Conservation (phyloP, 2,797 vertebrate genomes). For the Gephyroberyx darwinii region DNA sequence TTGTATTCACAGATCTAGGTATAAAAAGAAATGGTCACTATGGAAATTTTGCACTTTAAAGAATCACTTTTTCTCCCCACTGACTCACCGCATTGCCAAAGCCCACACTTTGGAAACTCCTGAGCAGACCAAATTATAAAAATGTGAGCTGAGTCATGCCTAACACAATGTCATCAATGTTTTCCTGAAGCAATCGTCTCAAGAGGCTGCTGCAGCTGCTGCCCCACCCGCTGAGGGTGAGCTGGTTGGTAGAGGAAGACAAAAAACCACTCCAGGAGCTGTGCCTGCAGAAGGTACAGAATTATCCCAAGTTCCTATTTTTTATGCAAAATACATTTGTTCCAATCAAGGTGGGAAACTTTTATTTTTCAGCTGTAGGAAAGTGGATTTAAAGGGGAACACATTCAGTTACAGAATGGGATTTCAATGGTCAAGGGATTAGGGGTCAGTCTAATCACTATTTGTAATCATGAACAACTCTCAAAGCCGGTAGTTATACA, state of each 20-base stretch:
- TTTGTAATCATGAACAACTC: no score
- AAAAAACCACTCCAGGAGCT: conserved; percentile 61
- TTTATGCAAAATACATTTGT: not conserved
- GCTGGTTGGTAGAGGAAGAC: conserved; percentile 78
- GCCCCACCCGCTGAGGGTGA: conserved; percentile 58
- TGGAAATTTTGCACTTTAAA: no score
- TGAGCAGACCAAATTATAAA: not conserved
- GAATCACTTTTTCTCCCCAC: no score
- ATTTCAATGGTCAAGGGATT: not conserved
- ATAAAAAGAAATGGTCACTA: no score
- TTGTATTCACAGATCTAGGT: no score
- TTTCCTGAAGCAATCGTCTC: conserved; percentile 39
- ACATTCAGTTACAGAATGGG: no score
- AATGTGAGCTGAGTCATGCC: no score
- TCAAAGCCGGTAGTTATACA: no score
- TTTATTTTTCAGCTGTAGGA: not conserved
- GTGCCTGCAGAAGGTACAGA: conserved; percentile 78
- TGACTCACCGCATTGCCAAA: no score
- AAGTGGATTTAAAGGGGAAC: no score
- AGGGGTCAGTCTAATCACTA: no score
- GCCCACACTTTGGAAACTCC: not conserved
- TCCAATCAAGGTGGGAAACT: not conserved
- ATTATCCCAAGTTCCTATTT: not conserved
- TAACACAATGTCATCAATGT: no score
- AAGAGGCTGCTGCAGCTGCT: conserved; percentile 27